phyloP scores from a whole-genome alignment of 2,113 vertebrate genomes.

The Labeo rohita region DNA sequence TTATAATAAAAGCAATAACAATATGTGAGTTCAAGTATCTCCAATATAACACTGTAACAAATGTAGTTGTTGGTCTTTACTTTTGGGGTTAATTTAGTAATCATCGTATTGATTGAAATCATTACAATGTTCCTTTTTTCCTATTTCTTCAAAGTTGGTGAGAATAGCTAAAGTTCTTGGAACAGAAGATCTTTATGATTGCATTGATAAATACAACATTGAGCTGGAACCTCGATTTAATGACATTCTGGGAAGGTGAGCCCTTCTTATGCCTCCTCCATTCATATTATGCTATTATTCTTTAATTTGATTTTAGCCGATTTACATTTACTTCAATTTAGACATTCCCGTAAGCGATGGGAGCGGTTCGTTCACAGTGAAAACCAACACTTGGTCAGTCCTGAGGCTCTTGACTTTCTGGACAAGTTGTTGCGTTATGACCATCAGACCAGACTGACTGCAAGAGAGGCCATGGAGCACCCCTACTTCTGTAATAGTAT shows the following conservation, averaged over 20 bases:
- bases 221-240: constrained; percentile 83
- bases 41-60: background rate
- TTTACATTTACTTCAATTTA: background rate
- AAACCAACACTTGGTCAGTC: constrained; percentile 20
- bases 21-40: background rate
- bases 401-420: constrained; percentile 15
- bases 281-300: background rate
- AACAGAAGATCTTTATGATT: constrained; percentile 82
- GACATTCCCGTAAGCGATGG: constrained; percentile 24
- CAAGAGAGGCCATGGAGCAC: constrained; percentile 15
- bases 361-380: constrained; percentile 10
- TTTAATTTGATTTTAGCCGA: background rate
- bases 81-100: background rate
- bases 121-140: background rate
- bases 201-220: constrained; percentile 84
- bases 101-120: background rate
- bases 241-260: constrained; percentile 80
- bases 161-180: constrained; percentile 83
- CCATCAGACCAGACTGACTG: constrained; percentile 20
- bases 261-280: background rate
- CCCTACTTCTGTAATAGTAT: background rate
- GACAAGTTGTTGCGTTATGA: constrained; percentile 20
- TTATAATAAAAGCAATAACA: background rate
- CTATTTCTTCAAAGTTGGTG: constrained; percentile 73
- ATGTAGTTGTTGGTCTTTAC: background rate